phyloP scores from a whole-genome alignment of 30 jellyfish, hydroid and myxozoan species.

The Mastigias papua region DNA sequence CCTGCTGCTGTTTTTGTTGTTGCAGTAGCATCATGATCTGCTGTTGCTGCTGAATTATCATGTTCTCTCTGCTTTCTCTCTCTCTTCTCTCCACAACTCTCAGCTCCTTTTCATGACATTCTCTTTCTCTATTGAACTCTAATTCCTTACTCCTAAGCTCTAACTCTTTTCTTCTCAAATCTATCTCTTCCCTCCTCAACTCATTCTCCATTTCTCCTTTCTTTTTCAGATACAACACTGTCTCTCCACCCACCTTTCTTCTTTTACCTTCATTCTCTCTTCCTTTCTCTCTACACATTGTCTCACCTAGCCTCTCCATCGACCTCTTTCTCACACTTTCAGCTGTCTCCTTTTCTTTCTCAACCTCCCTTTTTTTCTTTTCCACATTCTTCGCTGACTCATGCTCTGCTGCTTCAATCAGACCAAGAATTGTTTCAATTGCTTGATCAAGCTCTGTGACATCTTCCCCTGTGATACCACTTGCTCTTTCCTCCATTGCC shows the following conservation, averaged over 20 bases:
- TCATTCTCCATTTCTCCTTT: not conserved
- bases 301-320: slow-evolving; percentile 1
- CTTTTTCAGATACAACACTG: not conserved
- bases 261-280: not conserved
- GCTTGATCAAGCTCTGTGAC: slow-evolving; percentile 37
- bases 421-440: not conserved
- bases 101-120: not conserved
- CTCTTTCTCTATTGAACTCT: not conserved
- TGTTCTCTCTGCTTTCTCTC: not conserved
- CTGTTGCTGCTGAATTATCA: not conserved
- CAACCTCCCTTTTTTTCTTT: slow-evolving; percentile 2
- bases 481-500: slow-evolving; percentile 10
- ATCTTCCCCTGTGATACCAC: slow-evolving; percentile 26
- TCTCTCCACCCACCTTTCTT: not conserved
- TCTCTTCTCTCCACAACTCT: not conserved
- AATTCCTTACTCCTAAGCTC: not conserved
- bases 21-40: not conserved
- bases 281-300: not conserved
- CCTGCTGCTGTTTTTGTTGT: not conserved
- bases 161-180: not conserved
- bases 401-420: slow-evolving; percentile 3
- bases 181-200: not conserved
- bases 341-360: slow-evolving; percentile 20
- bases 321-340: slow-evolving; percentile 13
- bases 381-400: not conserved